Evolutionary conservation across 2,888 invertebrate genomes (phyloP).

Genomic region (Agriopis marginaria): DNA sequence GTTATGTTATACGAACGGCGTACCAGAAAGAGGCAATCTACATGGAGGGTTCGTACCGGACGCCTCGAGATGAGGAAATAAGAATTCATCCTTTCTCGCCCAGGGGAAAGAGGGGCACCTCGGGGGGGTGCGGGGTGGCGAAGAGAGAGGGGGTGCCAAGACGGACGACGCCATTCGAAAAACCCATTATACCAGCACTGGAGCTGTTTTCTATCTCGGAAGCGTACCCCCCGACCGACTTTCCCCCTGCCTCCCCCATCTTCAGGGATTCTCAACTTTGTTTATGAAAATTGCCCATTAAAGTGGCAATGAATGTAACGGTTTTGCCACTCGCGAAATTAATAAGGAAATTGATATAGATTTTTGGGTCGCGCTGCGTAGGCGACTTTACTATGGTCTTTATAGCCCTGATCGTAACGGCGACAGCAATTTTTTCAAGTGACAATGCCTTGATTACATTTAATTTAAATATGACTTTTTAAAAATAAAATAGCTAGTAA

Average conservation of each 20-base stretch:
- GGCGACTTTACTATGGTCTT: constrained; percentile 43
- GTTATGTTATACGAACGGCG: constrained; percentile 84
- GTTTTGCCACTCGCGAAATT: constrained; percentile 84
- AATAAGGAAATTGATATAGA: constrained; percentile 85
- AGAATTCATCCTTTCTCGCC: constrained; percentile 86
- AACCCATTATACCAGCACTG: constrained; percentile 89
- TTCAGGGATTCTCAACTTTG: constrained; percentile 83
- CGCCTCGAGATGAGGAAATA: constrained; percentile 85
- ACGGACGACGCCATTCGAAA: constrained; percentile 91
- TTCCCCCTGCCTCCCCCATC: constrained; percentile 60
- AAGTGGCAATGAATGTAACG: constrained; percentile 86
- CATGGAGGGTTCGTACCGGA: constrained; percentile 83
- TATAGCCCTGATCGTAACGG: constrained; percentile 18
- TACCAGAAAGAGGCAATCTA: constrained; percentile 85
- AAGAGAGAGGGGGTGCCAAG: constrained; percentile 75
- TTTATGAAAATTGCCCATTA: constrained; percentile 86
- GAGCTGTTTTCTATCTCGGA: constrained; percentile 88
- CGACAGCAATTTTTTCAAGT: not conserved
- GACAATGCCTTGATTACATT: not conserved
- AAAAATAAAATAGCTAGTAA: too few relatives aligned
- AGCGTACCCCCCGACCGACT: constrained; percentile 69
- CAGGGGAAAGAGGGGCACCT: constrained; percentile 60
- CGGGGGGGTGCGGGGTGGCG: constrained; percentile 61
- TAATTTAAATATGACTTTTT: not conserved
- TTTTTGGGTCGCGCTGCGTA: constrained; percentile 66